A percentile compares a stretch with the other conserved stretches of the same genome.
These are phyloP conservation scores for Proisotoma minuta DNA, from an alignment of 2,888 invertebrate species.

Conservation along the genomic window DNA sequence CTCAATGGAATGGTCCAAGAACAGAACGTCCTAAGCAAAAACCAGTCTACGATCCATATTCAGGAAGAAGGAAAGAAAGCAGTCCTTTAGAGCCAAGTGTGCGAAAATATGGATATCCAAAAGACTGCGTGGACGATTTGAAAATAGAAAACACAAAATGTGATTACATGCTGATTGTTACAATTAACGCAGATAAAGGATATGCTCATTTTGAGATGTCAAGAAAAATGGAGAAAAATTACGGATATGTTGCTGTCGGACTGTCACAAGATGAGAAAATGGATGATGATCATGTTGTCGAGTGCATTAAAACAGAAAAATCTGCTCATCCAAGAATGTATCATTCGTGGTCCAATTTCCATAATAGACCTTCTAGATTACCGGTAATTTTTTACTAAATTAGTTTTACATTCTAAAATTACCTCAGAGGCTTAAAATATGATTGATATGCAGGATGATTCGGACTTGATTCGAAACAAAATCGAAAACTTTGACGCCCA, in stretches of 20 bases:
- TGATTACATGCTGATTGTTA: slow-evolving; percentile 21
- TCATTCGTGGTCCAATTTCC: slow-evolving; percentile 17
- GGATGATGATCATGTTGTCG: slow-evolving; percentile 29
- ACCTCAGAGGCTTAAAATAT: slow-evolving; percentile 18
- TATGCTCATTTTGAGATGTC: slow-evolving; percentile 22
- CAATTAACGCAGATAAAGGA: not conserved
- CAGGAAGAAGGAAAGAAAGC: no score
- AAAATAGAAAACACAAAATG: slow-evolving; percentile 2
- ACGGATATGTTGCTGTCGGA: slow-evolving; percentile 34
- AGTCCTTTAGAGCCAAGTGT: no score
- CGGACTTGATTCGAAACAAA: slow-evolving; percentile 7
- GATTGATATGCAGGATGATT: slow-evolving; percentile 13
- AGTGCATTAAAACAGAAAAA: slow-evolving; percentile 14
- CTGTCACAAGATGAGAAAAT: slow-evolving; percentile 30
- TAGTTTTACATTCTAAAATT: no score
- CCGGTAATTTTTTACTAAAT: no score
- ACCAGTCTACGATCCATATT: no score
- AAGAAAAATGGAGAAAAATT: slow-evolving; percentile 1
- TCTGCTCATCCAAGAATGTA: not conserved
- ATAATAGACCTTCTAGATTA: not conserved
- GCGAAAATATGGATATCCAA: slow-evolving; percentile 24
- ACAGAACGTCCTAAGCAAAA: no score
- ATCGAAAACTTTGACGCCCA: not conserved
- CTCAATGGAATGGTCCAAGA: no score
- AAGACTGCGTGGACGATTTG: slow-evolving; percentile 6